Evolutionary conservation across 2,888 invertebrate genomes (phyloP).

Genomic region (Leptopilina myrica): DNA sequence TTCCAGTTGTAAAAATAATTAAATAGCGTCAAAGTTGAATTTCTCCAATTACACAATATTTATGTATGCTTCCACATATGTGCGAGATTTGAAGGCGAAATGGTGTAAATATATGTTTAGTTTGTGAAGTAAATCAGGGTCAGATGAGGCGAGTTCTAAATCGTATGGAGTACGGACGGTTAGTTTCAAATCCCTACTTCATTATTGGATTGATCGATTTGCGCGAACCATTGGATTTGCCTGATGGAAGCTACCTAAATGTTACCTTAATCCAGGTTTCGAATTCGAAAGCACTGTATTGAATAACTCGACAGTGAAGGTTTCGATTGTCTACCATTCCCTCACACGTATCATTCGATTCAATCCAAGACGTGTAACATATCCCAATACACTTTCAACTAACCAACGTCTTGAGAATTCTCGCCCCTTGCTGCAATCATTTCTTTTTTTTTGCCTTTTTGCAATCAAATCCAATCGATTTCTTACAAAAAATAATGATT

Average conservation of each 20-base stretch:
- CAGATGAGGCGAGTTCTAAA: not conserved
- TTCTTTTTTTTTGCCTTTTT: no score
- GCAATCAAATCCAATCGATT: no score
- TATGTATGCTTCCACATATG: no score
- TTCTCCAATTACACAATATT: no score
- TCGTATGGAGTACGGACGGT: not conserved
- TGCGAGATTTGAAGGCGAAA: no score
- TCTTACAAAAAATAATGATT: no score
- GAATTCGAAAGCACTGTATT: constrained; percentile 10
- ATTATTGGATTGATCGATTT: constrained; percentile 26
- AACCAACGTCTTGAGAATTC: not conserved
- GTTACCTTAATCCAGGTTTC: constrained; percentile 12
- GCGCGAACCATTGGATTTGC: not conserved
- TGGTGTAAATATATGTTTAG: no score
- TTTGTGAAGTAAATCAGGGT: not conserved
- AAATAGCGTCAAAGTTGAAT: no score
- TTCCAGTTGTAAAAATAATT: no score
- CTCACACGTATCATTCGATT: not conserved
- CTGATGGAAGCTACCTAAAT: constrained; percentile 3
- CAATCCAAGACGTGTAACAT: not conserved
- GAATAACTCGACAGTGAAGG: not conserved
- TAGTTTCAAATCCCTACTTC: constrained; percentile 19
- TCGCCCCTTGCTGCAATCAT: no score
- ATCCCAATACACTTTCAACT: not conserved
- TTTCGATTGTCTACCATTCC: constrained; percentile 5